Conservation (phyloP, 2,797 vertebrate genomes). For the Urocyon cinereoargenteus region DNA sequence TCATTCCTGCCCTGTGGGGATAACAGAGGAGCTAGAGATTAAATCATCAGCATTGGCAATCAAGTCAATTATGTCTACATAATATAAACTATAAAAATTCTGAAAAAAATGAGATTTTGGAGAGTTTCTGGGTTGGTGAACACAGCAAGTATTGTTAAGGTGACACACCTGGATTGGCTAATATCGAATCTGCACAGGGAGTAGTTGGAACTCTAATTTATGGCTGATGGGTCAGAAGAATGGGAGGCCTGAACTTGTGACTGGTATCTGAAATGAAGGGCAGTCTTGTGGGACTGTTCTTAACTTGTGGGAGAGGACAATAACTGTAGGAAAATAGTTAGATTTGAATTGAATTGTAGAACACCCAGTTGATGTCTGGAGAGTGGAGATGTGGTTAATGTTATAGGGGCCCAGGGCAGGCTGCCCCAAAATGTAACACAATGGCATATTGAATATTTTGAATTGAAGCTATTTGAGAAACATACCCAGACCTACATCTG, state of each 20-base stretch:
- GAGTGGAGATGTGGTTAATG: background rate
- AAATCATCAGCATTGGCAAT: background rate
- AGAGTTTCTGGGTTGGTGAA: background rate
- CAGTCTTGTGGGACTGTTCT: background rate
- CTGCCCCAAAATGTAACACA: background rate
- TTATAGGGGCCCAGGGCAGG: background rate
- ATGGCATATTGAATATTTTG: background rate
- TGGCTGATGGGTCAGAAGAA: background rate
- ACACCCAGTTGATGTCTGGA: background rate
- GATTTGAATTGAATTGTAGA: background rate
- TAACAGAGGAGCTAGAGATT: background rate
- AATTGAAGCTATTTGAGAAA: background rate
- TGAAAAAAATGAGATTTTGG: background rate
- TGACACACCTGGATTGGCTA: background rate
- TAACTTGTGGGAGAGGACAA: background rate
- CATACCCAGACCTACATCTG: background rate
- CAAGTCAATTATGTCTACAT: background rate
- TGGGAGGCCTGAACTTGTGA: background rate
- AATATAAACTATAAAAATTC: background rate
- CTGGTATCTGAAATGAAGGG: background rate
- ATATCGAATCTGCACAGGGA: background rate
- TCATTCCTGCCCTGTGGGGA: rapidly evolving
- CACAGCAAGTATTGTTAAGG: background rate
- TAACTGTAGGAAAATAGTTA: background rate
- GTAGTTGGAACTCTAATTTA: background rate